Evolutionary conservation across 2,797 vertebrate genomes (phyloP).

Genomic region (Delichon dasypus): DNA sequence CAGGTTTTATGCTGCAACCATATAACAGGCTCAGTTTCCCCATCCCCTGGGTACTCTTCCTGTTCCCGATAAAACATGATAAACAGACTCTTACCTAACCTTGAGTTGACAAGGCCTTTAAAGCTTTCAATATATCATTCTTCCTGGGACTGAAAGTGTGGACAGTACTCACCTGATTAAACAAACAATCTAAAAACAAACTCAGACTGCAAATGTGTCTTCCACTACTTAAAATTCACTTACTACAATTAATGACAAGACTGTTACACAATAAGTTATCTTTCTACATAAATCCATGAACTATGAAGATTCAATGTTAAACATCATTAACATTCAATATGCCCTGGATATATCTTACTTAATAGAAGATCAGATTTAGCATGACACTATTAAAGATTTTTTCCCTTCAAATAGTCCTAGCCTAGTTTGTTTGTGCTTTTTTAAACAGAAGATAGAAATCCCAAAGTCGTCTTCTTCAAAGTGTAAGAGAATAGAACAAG

Average conservation of each 20-base stretch:
- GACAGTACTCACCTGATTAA: neutral
- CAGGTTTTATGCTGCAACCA: neutral
- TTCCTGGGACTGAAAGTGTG: neutral
- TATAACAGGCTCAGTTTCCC: neutral
- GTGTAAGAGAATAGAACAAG: neutral
- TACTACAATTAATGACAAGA: neutral
- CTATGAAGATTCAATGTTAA: neutral
- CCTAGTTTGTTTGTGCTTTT: neutral
- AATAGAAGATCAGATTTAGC: neutral
- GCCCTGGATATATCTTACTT: neutral
- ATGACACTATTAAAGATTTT: neutral
- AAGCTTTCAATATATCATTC: neutral
- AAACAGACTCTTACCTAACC: conserved; percentile 22
- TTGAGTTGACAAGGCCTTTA: neutral
- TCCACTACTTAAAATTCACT: neutral
- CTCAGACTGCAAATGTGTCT: neutral
- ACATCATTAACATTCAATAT: neutral
- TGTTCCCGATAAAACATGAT: conserved; percentile 27
- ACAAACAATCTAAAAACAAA: neutral
- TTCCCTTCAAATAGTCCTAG: neutral
- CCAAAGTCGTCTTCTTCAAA: neutral
- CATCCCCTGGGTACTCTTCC: neutral
- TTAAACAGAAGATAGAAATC: neutral
- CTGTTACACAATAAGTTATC: fast-evolving
- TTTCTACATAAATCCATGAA: neutral